phyloP scores from a whole-genome alignment of 2,797 vertebrate species.

The Crocodylus rhombifer region DNA sequence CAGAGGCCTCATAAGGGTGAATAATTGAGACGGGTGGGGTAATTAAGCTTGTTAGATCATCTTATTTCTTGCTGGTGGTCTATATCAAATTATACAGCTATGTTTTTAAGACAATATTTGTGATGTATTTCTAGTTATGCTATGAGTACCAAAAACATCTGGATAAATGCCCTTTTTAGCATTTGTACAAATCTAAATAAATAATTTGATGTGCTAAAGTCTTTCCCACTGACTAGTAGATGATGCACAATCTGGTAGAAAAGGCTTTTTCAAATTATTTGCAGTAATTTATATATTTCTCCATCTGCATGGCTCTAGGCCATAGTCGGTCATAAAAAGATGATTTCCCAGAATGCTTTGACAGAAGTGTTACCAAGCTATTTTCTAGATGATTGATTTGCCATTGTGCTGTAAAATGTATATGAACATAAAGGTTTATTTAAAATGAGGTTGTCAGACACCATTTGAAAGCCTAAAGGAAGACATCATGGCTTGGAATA shows the following conservation, averaged over 20 bases:
- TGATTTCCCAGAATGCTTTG: slow-evolving; percentile 63
- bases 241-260: slow-evolving; percentile 66
- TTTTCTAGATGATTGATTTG: slow-evolving; percentile 71
- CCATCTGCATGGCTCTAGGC: slow-evolving; percentile 72
- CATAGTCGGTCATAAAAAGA: slow-evolving; percentile 63
- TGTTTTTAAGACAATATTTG: slow-evolving; percentile 10
- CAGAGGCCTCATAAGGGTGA: not conserved
- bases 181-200: slow-evolving; percentile 36
- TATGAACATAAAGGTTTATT: slow-evolving; percentile 10
- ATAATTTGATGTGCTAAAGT: slow-evolving; percentile 25
- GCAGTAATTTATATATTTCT: slow-evolving; percentile 72
- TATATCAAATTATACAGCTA: not conserved
- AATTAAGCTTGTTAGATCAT: slow-evolving; percentile 15
- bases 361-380: slow-evolving; percentile 48
- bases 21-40: not conserved
- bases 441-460: not conserved
- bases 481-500: not conserved
- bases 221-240: slow-evolving; percentile 46
- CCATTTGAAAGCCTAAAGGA: not conserved
- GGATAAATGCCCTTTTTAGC: slow-evolving; percentile 20
- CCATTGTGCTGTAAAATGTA: not conserved
- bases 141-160: slow-evolving; percentile 25
- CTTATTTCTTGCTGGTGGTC: slow-evolving; percentile 12
- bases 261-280: slow-evolving; percentile 74
- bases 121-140: not conserved